phyloP scores from a whole-genome alignment of 92 coral and sea anemone genomes.

The Siderastrea radians region DNA sequence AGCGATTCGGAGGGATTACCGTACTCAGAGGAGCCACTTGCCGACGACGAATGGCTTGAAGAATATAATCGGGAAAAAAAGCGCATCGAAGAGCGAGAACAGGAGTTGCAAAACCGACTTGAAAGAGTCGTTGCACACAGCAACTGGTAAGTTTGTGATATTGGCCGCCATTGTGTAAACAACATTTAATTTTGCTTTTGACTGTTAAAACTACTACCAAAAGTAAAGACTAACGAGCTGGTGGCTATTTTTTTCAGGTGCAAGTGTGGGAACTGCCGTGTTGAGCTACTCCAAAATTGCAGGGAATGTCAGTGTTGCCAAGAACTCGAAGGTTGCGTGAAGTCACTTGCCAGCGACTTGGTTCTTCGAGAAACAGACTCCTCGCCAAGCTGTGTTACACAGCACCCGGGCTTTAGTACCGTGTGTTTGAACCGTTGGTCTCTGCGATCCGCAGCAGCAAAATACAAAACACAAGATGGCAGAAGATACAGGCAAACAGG shows the following conservation, averaged over 20 bases:
- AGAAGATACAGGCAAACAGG: too few species aligned
- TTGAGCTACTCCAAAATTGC: too few species aligned
- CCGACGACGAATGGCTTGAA: constrained; percentile 19
- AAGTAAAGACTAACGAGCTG: too few species aligned
- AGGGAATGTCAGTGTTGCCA: too few species aligned
- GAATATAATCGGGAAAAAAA: constrained; percentile 26
- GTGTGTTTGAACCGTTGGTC: constrained; percentile 64
- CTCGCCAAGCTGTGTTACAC: constrained; percentile 44
- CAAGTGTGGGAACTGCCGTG: too few species aligned
- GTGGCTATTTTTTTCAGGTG: too few species aligned
- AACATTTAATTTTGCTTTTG: too few species aligned
- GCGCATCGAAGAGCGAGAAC: constrained; percentile 12
- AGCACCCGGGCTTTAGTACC: constrained; percentile 51
- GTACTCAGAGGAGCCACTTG: constrained; percentile 34
- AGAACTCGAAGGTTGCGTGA: too few species aligned
- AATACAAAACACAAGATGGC: too few species aligned
- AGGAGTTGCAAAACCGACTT: constrained; percentile 19
- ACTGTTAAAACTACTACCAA: too few species aligned
- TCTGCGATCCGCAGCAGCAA: too few species aligned
- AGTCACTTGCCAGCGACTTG: constrained; percentile 32
- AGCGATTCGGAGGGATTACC: constrained; percentile 9
- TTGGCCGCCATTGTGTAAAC: too few species aligned
- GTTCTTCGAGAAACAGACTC: constrained; percentile 47
- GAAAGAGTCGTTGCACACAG: constrained; percentile 31
- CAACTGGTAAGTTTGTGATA: not conserved